Conservation (phyloP, 2,797 vertebrate species). For the Paratrypauchen microcephalus region DNA sequence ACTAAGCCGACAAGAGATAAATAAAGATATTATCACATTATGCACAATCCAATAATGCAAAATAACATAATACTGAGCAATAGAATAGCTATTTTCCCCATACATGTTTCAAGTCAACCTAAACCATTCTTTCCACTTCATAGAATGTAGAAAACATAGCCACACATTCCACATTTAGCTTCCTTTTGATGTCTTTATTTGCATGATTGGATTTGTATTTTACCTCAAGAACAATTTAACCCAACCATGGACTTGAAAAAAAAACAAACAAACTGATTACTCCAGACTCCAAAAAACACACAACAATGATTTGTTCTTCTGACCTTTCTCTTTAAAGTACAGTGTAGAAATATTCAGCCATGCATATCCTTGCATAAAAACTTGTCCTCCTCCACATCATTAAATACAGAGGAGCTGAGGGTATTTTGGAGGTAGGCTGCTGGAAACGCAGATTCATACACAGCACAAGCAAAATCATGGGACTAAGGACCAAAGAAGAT, state of each 20-base stretch:
- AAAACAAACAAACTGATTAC: background rate
- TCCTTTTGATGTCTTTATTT: constrained; percentile 7
- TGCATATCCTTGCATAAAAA: constrained; percentile 36
- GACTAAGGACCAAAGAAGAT: constrained; percentile 18
- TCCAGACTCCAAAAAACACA: constrained; percentile 18
- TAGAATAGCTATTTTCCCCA: background rate
- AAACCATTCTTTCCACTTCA: background rate
- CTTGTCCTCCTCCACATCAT: constrained; percentile 67
- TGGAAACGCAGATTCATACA: constrained; percentile 26
- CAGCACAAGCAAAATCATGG: constrained; percentile 12
- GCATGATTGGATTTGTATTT: constrained; percentile 2
- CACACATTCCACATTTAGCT: background rate
- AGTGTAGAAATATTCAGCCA: constrained; percentile 33
- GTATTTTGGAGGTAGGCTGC: constrained; percentile 35
- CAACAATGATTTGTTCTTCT: constrained; percentile 6
- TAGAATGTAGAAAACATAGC: background rate
- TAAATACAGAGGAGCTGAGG: constrained; percentile 50
- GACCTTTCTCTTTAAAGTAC: constrained; percentile 34
- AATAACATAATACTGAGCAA: too few relatives aligned
- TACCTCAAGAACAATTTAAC: background rate
- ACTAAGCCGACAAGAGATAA: background rate
- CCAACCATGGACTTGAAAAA: constrained; percentile 1
- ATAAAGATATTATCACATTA: too few relatives aligned
- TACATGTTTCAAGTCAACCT: background rate
- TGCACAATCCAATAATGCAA: background rate